phyloP scores from a whole-genome alignment of 1,140 invertebrate genomes.

The Chrysoperla carnea region DNA sequence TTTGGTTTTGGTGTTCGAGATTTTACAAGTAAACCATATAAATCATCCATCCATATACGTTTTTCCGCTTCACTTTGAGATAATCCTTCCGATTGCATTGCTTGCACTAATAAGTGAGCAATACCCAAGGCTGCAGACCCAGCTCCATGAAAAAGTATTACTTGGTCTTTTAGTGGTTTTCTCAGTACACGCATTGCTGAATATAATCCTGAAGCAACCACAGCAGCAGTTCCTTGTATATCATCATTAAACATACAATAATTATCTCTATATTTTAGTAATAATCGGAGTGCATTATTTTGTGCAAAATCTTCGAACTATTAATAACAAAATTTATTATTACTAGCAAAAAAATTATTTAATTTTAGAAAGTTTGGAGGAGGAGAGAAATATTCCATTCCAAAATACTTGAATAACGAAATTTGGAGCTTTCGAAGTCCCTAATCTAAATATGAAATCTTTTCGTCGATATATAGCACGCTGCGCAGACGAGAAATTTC shows the following conservation, averaged over 20 bases:
- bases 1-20: too few species aligned
- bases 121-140: conserved; percentile 83
- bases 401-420: too few species aligned
- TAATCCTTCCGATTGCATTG: conserved; percentile 68
- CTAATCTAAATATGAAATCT: too few species aligned
- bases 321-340: conserved; percentile 14
- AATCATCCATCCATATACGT: conserved; percentile 15
- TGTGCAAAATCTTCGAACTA: conserved; percentile 95
- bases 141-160: conserved; percentile 80
- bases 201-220: conserved; percentile 82
- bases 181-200: conserved; percentile 63
- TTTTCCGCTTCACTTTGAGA: conserved; percentile 45
- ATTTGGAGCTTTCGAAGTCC: too few species aligned
- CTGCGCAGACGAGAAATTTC: too few species aligned
- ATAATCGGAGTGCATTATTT: conserved; percentile 70
- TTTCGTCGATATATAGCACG: too few species aligned
- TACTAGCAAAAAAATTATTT: neutral
- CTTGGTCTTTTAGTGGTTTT: conserved; percentile 58
- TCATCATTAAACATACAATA: conserved; percentile 96
- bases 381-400: too few species aligned
- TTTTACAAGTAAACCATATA: too few species aligned
- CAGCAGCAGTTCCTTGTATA: conserved; percentile 82
- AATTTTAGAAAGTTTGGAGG: conserved; percentile 24
- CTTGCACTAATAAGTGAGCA: conserved; percentile 68
- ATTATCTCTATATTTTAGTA: conserved; percentile 66